Evolutionary conservation across 92 coral and sea anemone genomes (phyloP).

Genomic region (Palythoa grandiflora): DNA sequence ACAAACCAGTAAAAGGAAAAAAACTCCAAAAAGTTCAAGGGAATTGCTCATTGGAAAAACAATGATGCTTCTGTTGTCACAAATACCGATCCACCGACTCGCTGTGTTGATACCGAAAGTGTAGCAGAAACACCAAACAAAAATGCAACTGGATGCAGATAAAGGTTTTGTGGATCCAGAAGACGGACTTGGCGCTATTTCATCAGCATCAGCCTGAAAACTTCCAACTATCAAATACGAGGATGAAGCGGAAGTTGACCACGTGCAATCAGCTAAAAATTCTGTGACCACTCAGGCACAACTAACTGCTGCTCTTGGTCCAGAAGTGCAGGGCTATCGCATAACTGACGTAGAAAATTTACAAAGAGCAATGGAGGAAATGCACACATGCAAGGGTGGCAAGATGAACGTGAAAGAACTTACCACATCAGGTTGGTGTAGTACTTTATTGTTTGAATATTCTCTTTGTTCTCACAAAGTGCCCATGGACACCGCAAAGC

Average conservation of each 20-base stretch:
- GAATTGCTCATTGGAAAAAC: neutral
- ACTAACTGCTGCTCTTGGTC: conserved; percentile 9
- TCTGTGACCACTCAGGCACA: conserved; percentile 8
- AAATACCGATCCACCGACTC: too few relatives aligned
- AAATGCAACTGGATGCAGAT: neutral
- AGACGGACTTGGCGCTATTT: neutral
- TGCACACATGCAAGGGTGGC: conserved; percentile 42
- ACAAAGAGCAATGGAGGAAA: conserved; percentile 33
- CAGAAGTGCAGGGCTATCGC: conserved; percentile 30
- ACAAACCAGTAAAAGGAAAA: neutral
- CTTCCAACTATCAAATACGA: neutral
- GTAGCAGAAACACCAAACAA: neutral
- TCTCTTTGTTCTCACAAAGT: conserved; percentile 25
- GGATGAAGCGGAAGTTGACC: neutral
- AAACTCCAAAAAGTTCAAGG: neutral
- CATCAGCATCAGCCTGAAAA: conserved; percentile 14
- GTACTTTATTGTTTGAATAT: conserved; percentile 41
- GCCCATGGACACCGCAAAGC: conserved; percentile 37
- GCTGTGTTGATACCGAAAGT: too few relatives aligned
- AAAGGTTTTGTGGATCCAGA: neutral
- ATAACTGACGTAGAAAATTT: conserved; percentile 31
- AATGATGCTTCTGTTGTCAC: neutral
- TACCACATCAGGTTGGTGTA: conserved; percentile 18
- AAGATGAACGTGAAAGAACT: conserved; percentile 16
- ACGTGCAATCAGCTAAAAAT: neutral